Conservation (phyloP, 2,888 invertebrate genomes). For the Gari tellinella region DNA sequence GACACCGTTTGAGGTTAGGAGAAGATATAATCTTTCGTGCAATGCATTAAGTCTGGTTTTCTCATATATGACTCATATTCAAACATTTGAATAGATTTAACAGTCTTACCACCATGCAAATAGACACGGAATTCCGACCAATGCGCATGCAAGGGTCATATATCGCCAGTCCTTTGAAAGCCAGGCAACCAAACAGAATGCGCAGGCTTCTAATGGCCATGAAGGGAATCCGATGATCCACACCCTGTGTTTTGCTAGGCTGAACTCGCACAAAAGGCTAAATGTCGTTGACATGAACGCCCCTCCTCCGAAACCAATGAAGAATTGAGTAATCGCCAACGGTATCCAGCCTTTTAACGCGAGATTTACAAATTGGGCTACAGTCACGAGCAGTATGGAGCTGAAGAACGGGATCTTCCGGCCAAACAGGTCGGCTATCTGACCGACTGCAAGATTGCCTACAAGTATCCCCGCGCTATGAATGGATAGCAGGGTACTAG, state of each 20-base stretch:
- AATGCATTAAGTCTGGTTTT: no score
- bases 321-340: conserved; percentile 21
- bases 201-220: conserved; percentile 33
- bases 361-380: conserved; percentile 22
- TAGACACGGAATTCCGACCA: conserved; percentile 11
- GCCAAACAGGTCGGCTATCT: conserved; percentile 37
- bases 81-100: no score
- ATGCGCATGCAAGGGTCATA: conserved; percentile 9
- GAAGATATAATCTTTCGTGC: no score
- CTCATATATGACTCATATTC: no score
- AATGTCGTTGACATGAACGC: conserved; percentile 36
- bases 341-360: conserved; percentile 30
- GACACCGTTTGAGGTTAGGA: no score
- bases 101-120: conserved; percentile 33
- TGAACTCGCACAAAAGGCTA: conserved; percentile 39
- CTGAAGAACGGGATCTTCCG: conserved; percentile 37
- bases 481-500: conserved; percentile 36
- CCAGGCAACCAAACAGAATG: conserved; percentile 21
- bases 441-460: conserved; percentile 37
- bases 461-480: conserved; percentile 35
- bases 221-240: conserved; percentile 44
- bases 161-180: conserved; percentile 31
- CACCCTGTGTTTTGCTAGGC: conserved; percentile 30
- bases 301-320: conserved; percentile 29
- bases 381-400: conserved; percentile 24